Evolutionary conservation across 2,888 invertebrate genomes (phyloP).

Genomic region (Campoplex nolae): DNA sequence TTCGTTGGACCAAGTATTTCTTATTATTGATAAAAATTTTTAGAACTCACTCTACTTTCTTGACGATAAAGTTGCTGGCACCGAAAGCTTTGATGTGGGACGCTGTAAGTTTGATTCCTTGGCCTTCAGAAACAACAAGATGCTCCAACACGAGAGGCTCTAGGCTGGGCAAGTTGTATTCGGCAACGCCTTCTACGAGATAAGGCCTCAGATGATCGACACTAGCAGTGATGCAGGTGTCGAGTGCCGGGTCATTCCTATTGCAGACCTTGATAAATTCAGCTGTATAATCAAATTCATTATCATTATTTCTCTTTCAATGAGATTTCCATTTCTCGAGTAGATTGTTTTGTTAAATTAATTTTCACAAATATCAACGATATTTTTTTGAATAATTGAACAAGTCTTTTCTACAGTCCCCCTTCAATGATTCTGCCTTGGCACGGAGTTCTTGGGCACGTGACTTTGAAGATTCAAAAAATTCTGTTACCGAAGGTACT

Average conservation of each 20-base stretch:
- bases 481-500: background rate
- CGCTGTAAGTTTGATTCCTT: constrained; percentile 86
- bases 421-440: too few relatives aligned
- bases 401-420: too few relatives aligned
- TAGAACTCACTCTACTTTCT: constrained; percentile 86
- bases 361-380: background rate
- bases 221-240: constrained; percentile 86
- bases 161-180: constrained; percentile 88
- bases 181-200: constrained; percentile 87
- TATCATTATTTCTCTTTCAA: background rate
- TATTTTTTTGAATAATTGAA: too few relatives aligned
- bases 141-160: constrained; percentile 89
- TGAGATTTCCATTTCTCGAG: background rate
- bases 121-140: constrained; percentile 86
- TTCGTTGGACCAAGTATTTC: background rate
- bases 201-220: constrained; percentile 87
- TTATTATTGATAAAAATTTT: background rate
- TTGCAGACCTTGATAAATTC: constrained; percentile 87
- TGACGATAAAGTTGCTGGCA: constrained; percentile 88
- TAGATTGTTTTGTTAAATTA: background rate
- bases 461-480: background rate
- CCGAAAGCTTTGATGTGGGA: constrained; percentile 88
- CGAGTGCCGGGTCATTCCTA: constrained; percentile 86
- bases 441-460: too few relatives aligned
- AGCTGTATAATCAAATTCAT: constrained; percentile 82